Evolutionary conservation across 2,888 invertebrate species (phyloP), one percentile per base, ranked within the genome.

Genomic region (Cephus pygmeus): DNA sequence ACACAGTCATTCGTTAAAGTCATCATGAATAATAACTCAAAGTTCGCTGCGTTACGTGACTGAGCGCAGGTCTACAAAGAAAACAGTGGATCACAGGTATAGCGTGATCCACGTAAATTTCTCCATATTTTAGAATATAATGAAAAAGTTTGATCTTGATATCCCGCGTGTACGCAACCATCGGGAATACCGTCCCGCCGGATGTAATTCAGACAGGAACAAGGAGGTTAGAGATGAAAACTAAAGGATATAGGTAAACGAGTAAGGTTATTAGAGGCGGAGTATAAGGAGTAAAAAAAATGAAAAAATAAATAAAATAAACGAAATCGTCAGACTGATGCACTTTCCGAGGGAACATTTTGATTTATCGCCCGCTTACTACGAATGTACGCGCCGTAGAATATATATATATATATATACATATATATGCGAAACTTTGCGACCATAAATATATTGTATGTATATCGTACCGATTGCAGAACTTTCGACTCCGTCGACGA

Each of bases 401-500:
- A 71, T 1, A 56, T 2, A 40, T 4, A 36, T 9, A 34, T 6
- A 6, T 34, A 35, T 56, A 56, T 56, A 56, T 56, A 23, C 23
- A 56, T n/a, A 31, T 15, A 31, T 6, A 35, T 2, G 75, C 40
- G 69, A 75, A n/a, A 74, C 74, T 69, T 40, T 77, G 69, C 40
- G 40, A 71, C 69, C 69, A 73, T 76, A 69, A 34, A 56, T 56
- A 23, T 56, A 77, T 74, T 77, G 69, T 77, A 68, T 30, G 30
- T 75, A 68, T 75, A 75, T 15, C 33, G 30, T 68, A 75, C 34
- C 69, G 31, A 77, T 75, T 69, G 77, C 77, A 75, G 69, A 80
- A 82, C 77, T 80, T 84, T 83, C 82, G 83, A 84, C 80, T 81
- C 83, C 84, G 84, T 84, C 82, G 84, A 56, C 56, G 56, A 56